These are phyloP conservation scores for Buathra laborator DNA, from an alignment of 2,888 invertebrate species.

Conservation along the genomic window DNA sequence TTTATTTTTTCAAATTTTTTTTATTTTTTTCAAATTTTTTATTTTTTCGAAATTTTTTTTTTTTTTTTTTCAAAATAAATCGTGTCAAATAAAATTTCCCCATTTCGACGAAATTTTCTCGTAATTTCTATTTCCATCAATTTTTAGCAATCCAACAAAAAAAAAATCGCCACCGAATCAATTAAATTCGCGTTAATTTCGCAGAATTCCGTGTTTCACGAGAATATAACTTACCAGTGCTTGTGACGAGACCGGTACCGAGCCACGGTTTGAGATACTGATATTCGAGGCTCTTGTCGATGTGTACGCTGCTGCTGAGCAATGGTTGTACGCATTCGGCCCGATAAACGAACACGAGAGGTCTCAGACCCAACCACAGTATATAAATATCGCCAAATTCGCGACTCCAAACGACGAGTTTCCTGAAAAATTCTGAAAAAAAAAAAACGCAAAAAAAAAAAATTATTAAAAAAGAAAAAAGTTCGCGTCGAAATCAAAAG, in stretches of 20 bases:
- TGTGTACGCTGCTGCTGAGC: conserved; percentile 81
- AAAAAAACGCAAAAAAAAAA: conserved; percentile 5
- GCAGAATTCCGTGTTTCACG: not conserved
- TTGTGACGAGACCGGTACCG: conserved; percentile 82
- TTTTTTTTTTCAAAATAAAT: no score
- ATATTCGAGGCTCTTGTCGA: conserved; percentile 84
- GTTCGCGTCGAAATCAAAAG: not conserved
- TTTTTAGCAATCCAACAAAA: no score
- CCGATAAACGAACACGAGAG: conserved; percentile 82
- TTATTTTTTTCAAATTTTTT: no score
- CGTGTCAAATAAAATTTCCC: no score
- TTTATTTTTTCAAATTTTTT: no score
- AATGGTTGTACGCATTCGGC: conserved; percentile 82
- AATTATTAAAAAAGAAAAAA: not conserved
- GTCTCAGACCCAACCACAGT: conserved; percentile 83
- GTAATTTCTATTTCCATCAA: no score
- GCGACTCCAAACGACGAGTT: conserved; percentile 78
- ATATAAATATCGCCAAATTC: conserved; percentile 81
- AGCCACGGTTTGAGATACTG: conserved; percentile 82
- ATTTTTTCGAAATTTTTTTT: no score
- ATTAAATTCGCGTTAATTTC: no score
- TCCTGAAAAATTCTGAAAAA: conserved; percentile 82
- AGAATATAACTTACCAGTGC: conserved; percentile 77
- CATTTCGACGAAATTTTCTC: no score
- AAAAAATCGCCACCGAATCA: no score